These are phyloP conservation scores for Camponotus fellah DNA, from an alignment of 2,888 invertebrate genomes.

Conservation along the genomic window DNA sequence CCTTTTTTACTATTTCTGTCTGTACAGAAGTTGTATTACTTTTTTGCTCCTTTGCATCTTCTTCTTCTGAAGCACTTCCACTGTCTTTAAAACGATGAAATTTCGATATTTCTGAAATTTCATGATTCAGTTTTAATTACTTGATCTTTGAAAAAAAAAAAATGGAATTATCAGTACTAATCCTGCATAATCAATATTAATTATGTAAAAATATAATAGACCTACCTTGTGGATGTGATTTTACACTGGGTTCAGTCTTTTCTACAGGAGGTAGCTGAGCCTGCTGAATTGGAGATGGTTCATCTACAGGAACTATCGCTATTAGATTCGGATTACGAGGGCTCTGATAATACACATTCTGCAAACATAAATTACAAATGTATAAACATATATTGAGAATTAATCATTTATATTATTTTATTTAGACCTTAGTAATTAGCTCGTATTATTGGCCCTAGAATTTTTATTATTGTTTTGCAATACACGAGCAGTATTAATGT, in stretches of 20 bases:
- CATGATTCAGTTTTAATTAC: slow-evolving; percentile 24
- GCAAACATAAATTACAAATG: slow-evolving; percentile 54
- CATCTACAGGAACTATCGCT: slow-evolving; percentile 86
- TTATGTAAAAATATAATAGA: slow-evolving; percentile 14
- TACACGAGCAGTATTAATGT: too few relatives aligned
- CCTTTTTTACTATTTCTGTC: slow-evolving; percentile 57
- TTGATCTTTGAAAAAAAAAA: not conserved
- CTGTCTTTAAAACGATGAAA: slow-evolving; percentile 87
- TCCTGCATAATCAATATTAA: not conserved
- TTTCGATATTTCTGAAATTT: slow-evolving; percentile 83
- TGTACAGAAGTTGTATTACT: slow-evolving; percentile 36
- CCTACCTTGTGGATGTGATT: slow-evolving; percentile 63
- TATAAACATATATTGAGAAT: not conserved
- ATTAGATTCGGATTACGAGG: slow-evolving; percentile 86
- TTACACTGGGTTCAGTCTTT: slow-evolving; percentile 58
- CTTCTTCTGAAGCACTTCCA: slow-evolving; percentile 85
- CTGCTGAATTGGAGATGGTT: slow-evolving; percentile 74
- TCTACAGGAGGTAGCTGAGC: slow-evolving; percentile 61
- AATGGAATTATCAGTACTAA: not conserved
- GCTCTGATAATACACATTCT: slow-evolving; percentile 80
- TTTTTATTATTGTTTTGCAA: too few relatives aligned
- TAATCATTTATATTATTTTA: not conserved
- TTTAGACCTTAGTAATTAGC: too few relatives aligned
- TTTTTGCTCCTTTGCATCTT: slow-evolving; percentile 75
- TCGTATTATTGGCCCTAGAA: too few relatives aligned